These are phyloP conservation scores for Corythornis madagascariensis DNA, from an alignment of 2,113 vertebrate species.

Conservation along the genomic window DNA sequence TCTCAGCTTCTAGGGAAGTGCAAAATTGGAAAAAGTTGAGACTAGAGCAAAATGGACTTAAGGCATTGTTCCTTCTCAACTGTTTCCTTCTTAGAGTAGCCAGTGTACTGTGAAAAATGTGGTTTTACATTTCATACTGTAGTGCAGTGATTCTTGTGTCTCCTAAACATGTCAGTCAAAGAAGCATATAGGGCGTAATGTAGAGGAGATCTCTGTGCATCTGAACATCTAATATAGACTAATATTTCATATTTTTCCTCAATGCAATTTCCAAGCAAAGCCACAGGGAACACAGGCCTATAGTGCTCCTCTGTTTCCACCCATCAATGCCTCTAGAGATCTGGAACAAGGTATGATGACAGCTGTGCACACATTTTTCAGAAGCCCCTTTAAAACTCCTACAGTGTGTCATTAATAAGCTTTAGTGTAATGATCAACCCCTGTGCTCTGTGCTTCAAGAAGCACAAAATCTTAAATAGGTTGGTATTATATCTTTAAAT, in stretches of 20 bases:
- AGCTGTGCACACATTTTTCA: background rate
- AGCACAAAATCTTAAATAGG: conserved; percentile 35
- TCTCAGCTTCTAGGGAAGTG: background rate
- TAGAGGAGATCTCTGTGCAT: background rate
- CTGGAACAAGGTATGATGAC: background rate
- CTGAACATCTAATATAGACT: background rate
- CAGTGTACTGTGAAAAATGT: background rate
- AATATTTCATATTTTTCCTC: background rate
- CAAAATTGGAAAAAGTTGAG: background rate
- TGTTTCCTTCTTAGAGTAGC: background rate
- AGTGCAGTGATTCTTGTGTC: background rate
- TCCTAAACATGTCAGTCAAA: accelerated
- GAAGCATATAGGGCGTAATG: background rate
- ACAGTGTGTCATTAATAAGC: background rate
- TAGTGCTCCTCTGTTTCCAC: background rate
- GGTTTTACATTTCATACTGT: background rate
- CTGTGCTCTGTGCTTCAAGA: background rate
- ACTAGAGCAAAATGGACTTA: background rate
- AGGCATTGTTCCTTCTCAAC: background rate
- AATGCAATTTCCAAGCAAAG: background rate
- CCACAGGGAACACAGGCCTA: background rate
- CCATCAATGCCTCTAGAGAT: background rate
- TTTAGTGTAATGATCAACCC: background rate
- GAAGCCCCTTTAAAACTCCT: background rate
- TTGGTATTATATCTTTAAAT: background rate